Conservation (phyloP, 2,797 vertebrate genomes). For the Chaenodraco wilsoni region DNA sequence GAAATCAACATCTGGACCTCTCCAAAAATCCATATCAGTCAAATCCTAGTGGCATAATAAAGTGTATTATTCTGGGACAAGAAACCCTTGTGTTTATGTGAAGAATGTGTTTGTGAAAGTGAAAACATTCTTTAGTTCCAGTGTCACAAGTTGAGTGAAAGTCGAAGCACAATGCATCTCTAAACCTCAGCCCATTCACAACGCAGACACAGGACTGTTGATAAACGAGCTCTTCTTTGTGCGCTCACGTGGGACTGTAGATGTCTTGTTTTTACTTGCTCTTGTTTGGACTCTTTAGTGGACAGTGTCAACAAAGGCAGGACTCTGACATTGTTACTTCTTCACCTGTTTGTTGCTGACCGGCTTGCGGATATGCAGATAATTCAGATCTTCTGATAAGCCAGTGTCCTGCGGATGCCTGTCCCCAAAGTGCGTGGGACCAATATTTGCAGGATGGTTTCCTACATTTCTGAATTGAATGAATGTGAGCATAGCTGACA, state of each 20-base stretch:
- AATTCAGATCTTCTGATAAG: constrained; percentile 44
- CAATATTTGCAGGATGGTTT: constrained; percentile 61
- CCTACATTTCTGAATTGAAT: constrained; percentile 31
- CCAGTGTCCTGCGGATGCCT: constrained; percentile 19
- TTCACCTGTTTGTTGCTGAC: constrained; percentile 29
- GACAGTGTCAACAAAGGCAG: constrained; percentile 47
- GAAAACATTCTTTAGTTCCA: constrained; percentile 23
- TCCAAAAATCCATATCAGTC: background rate
- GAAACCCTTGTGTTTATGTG: background rate
- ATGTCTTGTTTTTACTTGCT: constrained; percentile 54
- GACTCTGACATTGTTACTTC: constrained; percentile 50
- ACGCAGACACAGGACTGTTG: background rate
- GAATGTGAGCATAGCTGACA: constrained; percentile 54
- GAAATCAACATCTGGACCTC: background rate
- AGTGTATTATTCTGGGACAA: background rate
- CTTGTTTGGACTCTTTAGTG: constrained; percentile 45
- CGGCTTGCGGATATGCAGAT: constrained; percentile 4
- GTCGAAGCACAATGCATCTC: constrained; percentile 6
- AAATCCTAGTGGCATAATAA: background rate
- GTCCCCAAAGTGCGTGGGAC: constrained; percentile 27
- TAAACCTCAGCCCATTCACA: constrained; percentile 8
- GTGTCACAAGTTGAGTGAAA: constrained; percentile 50
- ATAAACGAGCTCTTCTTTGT: constrained; percentile 36
- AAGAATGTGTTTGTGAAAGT: constrained; percentile 30
- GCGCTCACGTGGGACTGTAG: constrained; percentile 9